Percentiles rank a stretch among this genome's conserved stretches.
phyloP scores from a whole-genome alignment of 2,797 vertebrate species.

The Phaenicophaeus curvirostris region DNA sequence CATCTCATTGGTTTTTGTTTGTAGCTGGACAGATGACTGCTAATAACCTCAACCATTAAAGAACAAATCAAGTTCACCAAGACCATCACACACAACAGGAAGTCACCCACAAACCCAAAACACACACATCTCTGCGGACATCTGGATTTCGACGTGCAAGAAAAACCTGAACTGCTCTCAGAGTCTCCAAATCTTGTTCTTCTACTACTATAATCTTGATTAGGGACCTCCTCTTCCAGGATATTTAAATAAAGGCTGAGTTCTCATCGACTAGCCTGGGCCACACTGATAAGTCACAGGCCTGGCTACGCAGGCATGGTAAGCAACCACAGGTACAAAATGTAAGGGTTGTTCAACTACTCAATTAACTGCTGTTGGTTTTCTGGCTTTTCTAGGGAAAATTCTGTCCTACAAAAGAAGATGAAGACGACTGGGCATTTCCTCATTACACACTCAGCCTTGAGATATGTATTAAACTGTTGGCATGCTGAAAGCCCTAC shows the following conservation, averaged over 20 bases:
- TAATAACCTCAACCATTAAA: neutral
- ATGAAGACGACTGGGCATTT: neutral
- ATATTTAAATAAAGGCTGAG: neutral
- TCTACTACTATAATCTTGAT: neutral
- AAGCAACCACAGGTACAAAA: neutral
- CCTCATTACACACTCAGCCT: neutral
- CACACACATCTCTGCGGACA: neutral
- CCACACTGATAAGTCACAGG: neutral
- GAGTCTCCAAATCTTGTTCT: neutral
- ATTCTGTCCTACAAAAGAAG: rapidly evolving
- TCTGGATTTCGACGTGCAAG: neutral
- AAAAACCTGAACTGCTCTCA: neutral
- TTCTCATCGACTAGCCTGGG: neutral
- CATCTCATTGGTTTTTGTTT: neutral
- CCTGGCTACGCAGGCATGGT: neutral
- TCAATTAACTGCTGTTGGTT: neutral
- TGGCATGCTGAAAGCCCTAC: neutral
- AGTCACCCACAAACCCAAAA: neutral
- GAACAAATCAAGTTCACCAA: neutral
- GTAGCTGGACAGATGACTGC: neutral
- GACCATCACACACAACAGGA: neutral
- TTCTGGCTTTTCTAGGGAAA: neutral
- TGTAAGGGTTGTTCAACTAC: neutral
- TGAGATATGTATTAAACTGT: neutral
- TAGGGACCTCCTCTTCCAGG: neutral